Conservation (phyloP, 2,113 vertebrate genomes). For the Anarhynchus alexandrinus region DNA sequence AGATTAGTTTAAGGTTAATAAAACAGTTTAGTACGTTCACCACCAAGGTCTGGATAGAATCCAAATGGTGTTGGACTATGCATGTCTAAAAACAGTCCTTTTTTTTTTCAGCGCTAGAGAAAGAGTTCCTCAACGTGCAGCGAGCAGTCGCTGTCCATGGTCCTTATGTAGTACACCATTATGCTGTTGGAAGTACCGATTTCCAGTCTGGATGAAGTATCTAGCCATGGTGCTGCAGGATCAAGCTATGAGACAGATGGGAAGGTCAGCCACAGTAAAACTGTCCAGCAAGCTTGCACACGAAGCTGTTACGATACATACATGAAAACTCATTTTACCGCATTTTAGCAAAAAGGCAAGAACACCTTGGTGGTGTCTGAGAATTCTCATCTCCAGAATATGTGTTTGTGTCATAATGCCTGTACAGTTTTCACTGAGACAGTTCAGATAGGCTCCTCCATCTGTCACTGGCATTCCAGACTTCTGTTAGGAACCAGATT, state of each 20-base stretch:
- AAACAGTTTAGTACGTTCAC: neutral
- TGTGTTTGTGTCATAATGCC: neutral
- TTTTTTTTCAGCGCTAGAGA: rapidly evolving
- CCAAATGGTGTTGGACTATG: neutral
- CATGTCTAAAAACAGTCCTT: neutral
- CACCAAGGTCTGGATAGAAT: neutral
- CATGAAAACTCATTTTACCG: neutral
- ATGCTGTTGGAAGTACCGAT: neutral
- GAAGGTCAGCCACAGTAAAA: neutral
- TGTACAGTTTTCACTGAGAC: neutral
- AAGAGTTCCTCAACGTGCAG: rapidly evolving
- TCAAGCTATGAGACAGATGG: neutral
- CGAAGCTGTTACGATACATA: neutral
- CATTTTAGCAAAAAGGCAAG: neutral
- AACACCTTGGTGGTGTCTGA: neutral
- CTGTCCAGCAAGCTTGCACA: neutral
- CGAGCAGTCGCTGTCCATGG: neutral
- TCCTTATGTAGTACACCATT: neutral
- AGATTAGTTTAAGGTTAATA: neutral
- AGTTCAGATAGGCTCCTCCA: neutral
- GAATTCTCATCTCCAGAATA: neutral
- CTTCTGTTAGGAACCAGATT: neutral
- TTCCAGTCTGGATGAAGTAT: neutral
- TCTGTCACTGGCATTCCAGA: neutral
- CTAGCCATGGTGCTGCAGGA: neutral